Conservation (phyloP, 1,140 invertebrate species). For the Patella vulgata region DNA sequence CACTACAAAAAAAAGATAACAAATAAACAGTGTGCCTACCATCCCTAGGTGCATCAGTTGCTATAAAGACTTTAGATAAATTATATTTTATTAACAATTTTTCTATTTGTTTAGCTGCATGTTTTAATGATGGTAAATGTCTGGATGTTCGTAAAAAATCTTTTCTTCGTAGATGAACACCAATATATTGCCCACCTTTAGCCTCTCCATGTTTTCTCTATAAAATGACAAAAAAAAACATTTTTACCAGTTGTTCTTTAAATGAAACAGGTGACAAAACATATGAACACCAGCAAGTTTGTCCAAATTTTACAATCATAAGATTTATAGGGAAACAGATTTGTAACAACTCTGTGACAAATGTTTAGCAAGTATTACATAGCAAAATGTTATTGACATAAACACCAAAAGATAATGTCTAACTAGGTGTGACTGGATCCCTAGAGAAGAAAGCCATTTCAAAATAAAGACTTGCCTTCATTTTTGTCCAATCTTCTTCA, state of each 20-base stretch:
- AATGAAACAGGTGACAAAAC: no score
- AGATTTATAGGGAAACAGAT: no score
- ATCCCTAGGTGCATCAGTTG: constrained; percentile 78
- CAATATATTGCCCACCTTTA: constrained; percentile 81
- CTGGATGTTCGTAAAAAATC: constrained; percentile 80
- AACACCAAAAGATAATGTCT: no score
- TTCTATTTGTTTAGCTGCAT: constrained; percentile 78
- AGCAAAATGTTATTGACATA: no score
- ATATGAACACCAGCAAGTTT: no score
- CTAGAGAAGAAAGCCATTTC: no score
- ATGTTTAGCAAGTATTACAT: no score
- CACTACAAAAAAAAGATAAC: constrained; percentile 4
- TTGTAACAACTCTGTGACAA: no score
- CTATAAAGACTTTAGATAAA: constrained; percentile 79
- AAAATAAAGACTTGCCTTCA: constrained; percentile 69
- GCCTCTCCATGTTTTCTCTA: constrained; percentile 60
- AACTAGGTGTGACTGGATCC: no score
- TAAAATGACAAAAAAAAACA: neutral
- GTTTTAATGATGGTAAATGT: constrained; percentile 78
- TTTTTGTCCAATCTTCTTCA: constrained; percentile 73
- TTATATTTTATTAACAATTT: constrained; percentile 71
- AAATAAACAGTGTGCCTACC: constrained; percentile 35
- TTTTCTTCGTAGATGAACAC: constrained; percentile 82
- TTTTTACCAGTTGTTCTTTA: neutral
- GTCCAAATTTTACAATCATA: no score